Evolutionary conservation across 1,140 invertebrate species (phyloP).

Genomic region (Brachionus koreanus): DNA sequence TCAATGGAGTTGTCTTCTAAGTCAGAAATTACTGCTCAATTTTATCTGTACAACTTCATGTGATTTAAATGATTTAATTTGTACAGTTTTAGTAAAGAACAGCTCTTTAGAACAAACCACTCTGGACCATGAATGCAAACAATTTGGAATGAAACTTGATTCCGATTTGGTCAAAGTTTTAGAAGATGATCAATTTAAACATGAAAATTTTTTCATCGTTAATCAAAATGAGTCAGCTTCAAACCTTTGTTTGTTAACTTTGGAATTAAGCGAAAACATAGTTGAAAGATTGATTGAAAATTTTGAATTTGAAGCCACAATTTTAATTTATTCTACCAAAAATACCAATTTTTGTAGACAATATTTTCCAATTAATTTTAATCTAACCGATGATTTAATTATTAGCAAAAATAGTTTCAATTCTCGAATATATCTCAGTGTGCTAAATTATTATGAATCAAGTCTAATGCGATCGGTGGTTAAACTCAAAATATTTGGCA

Average conservation of each 20-base stretch:
- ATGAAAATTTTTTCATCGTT: neutral
- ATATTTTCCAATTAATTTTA: neutral
- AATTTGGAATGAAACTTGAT: neutral
- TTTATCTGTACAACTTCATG: neutral
- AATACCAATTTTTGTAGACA: neutral
- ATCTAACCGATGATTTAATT: neutral
- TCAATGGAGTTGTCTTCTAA: neutral
- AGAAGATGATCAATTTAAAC: neutral
- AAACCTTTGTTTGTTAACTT: neutral
- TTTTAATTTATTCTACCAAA: neutral
- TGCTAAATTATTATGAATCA: conserved; percentile 10
- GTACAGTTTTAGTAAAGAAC: neutral
- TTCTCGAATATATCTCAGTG: neutral
- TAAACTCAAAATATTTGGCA: neutral
- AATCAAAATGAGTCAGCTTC: neutral
- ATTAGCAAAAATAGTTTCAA: neutral
- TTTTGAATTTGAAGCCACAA: neutral
- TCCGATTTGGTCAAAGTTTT: neutral
- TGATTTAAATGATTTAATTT: neutral
- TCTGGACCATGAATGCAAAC: neutral
- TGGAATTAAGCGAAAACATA: neutral
- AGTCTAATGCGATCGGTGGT: neutral
- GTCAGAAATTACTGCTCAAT: conserved; percentile 13
- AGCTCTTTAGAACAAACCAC: neutral
- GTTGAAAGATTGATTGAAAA: neutral